Conservation (phyloP, 2,888 invertebrate genomes). For the Melinaea menophilus region DNA sequence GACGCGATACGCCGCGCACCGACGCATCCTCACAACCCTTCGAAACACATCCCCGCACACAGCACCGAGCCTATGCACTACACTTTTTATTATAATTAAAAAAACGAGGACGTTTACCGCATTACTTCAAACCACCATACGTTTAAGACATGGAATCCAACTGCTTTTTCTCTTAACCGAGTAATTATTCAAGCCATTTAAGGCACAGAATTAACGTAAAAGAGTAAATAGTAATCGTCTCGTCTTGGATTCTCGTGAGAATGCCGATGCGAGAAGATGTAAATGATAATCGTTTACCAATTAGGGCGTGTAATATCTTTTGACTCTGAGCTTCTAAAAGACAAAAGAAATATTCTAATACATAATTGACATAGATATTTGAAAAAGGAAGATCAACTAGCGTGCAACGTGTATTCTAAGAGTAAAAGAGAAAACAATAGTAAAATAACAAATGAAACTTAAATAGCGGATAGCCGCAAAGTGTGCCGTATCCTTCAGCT, state of each 20-base stretch:
- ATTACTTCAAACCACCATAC: constrained; percentile 42
- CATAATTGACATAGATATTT: too few relatives aligned
- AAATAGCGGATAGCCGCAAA: constrained; percentile 39
- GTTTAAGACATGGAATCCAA: constrained; percentile 50
- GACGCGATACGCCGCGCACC: constrained; percentile 38
- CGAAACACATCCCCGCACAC: constrained; percentile 46
- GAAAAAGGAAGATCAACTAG: neutral
- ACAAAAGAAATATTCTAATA: too few relatives aligned
- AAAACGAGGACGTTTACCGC: constrained; percentile 41
- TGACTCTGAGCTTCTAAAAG: too few relatives aligned
- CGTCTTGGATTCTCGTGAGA: constrained; percentile 49
- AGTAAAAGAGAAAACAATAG: neutral
- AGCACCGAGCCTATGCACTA: constrained; percentile 37
- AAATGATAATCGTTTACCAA: constrained; percentile 32
- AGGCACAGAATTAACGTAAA: constrained; percentile 57
- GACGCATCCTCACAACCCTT: constrained; percentile 57
- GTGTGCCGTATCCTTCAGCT: constrained; percentile 66
- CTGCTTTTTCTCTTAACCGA: constrained; percentile 60
- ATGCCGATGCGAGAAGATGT: constrained; percentile 36
- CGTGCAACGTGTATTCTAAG: neutral
- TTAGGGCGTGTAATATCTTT: constrained; percentile 19
- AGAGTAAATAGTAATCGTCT: constrained; percentile 48
- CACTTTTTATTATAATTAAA: constrained; percentile 36
- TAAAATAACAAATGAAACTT: constrained; percentile 13
- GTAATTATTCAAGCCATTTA: constrained; percentile 71